A percentile compares a stretch with the other conserved stretches of the same genome.
Conservation (phyloP, 2,888 invertebrate species). For the Graphium colonna region DNA sequence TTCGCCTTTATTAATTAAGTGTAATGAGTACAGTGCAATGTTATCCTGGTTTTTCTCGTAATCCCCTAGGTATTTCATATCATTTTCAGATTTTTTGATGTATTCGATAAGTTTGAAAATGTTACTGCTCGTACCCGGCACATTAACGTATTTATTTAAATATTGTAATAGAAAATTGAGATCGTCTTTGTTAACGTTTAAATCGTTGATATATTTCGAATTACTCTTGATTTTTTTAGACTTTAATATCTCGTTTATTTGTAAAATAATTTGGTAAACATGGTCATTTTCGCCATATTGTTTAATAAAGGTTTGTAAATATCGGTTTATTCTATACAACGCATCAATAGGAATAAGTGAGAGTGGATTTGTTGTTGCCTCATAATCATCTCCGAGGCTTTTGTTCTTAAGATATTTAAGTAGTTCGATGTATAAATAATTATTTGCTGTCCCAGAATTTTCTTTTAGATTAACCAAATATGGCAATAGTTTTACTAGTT, state of each 20-base stretch:
- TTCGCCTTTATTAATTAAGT: no score
- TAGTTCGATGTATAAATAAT: background rate
- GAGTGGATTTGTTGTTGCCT: background rate
- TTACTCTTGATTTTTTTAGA: no score
- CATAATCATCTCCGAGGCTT: background rate
- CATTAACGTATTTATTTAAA: background rate
- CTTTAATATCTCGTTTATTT: constrained; percentile 8
- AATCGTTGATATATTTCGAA: background rate
- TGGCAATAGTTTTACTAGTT: background rate
- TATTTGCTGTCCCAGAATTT: background rate
- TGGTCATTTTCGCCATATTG: constrained; percentile 4
- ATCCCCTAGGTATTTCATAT: background rate
- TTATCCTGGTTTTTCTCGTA: background rate
- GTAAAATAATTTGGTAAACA: constrained; percentile 1
- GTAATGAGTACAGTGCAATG: background rate
- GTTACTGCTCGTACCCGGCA: constrained; percentile 3
- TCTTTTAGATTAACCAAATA: constrained; percentile 4
- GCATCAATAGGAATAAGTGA: background rate
- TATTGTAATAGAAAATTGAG: constrained; percentile 9
- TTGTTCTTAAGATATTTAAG: background rate
- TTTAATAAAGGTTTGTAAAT: constrained; percentile 6
- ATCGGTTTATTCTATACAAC: constrained; percentile 14
- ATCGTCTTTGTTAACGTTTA: constrained; percentile 3
- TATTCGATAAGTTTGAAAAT: constrained; percentile 7
- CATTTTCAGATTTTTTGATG: background rate